Conservation (phyloP, 2,797 vertebrate genomes). For the Rhinoraja longicauda region DNA sequence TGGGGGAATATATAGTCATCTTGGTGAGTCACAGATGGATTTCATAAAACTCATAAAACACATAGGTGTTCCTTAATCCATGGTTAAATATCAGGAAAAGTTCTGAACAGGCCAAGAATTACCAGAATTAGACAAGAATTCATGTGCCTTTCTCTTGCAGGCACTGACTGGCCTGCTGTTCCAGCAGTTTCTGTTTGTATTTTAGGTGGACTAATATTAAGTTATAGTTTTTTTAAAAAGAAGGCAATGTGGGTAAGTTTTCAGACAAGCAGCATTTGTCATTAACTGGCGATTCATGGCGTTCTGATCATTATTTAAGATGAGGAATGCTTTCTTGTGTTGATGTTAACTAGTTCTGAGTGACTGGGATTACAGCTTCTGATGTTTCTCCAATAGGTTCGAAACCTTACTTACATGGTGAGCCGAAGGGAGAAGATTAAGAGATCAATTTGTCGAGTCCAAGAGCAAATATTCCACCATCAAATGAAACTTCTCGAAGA, state of each 20-base stretch:
- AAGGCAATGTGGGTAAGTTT: neutral
- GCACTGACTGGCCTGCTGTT: constrained; percentile 11
- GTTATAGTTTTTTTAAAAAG: neutral
- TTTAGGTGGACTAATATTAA: constrained; percentile 11
- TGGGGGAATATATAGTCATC: neutral
- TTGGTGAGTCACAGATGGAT: neutral
- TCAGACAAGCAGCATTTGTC: neutral
- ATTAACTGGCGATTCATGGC: neutral
- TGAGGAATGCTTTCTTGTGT: neutral
- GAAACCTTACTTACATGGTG: constrained; percentile 98
- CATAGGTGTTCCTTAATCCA: neutral
- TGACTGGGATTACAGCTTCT: constrained; percentile 41
- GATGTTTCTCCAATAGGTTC: constrained; percentile 68
- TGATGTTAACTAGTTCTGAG: neutral
- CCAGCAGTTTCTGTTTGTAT: constrained; percentile 16
- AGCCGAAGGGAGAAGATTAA: constrained; percentile 95
- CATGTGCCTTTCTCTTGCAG: constrained; percentile 23
- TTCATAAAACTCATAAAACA: neutral
- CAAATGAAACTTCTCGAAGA: constrained; percentile 78
- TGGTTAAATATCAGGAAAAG: neutral
- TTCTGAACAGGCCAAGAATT: constrained; percentile 7
- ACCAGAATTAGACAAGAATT: too few species aligned
- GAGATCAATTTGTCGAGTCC: constrained; percentile 82
- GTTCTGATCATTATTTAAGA: neutral
- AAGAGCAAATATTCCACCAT: constrained; percentile 93